These are phyloP conservation scores for Actenoides lindsayi DNA, from an alignment of 2,113 vertebrate genomes.

Conservation along the genomic window DNA sequence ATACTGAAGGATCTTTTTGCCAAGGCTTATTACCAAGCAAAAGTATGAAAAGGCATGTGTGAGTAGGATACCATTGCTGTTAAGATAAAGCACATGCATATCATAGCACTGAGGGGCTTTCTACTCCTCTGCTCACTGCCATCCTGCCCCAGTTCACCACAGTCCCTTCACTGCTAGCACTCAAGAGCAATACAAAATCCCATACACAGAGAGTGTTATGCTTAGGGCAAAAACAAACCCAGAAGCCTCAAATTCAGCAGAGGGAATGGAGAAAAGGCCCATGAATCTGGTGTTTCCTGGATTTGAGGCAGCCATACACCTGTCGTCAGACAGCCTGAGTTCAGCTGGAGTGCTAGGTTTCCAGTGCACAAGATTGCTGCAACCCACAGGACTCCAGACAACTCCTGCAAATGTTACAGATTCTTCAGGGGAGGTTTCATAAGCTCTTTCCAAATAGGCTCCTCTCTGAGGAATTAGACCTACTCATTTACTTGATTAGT, in stretches of 20 bases:
- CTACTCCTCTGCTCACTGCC: neutral
- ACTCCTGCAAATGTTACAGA: neutral
- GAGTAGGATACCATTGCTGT: neutral
- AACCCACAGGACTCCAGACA: accelerated
- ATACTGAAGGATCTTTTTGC: neutral
- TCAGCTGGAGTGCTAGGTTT: neutral
- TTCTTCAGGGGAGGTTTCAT: neutral
- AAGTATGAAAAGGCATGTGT: neutral
- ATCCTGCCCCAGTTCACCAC: accelerated
- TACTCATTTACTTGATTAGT: neutral
- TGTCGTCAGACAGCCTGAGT: neutral
- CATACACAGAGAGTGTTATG: neutral
- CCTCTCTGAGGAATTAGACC: neutral
- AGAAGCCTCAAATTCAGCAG: neutral
- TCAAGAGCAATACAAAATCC: neutral
- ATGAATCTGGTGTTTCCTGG: neutral
- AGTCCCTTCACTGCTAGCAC: neutral
- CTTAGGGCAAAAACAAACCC: neutral
- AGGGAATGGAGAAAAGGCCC: neutral
- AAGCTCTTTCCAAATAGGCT: neutral
- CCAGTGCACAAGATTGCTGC: neutral
- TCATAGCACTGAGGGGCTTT: neutral
- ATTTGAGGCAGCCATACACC: neutral
- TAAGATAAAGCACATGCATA: neutral
- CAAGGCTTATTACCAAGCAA: neutral